These are phyloP conservation scores for Xestobium rufovillosum DNA, from an alignment of 2,888 invertebrate species.

Conservation along the genomic window DNA sequence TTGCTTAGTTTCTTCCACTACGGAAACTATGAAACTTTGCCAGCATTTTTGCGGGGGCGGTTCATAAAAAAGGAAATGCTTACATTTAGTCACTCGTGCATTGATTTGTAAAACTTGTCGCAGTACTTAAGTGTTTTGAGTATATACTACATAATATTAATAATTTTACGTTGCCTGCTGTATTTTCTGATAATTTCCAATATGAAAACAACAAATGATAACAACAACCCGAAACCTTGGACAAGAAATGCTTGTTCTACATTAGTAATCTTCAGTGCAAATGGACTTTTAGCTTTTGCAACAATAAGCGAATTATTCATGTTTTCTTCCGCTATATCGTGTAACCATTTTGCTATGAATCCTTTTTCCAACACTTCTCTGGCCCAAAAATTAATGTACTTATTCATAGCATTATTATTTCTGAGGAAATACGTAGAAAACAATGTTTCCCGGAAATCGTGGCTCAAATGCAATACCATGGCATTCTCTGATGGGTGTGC, in stretches of 20 bases:
- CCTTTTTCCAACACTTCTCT: conserved; percentile 18
- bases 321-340: conserved; percentile 9
- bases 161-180: too few species aligned
- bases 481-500: neutral
- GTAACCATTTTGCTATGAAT: conserved; percentile 19
- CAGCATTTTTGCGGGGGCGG: too few species aligned
- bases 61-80: too few species aligned
- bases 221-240: conserved; percentile 12
- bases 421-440: conserved; percentile 17
- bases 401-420: conserved; percentile 16
- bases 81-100: too few species aligned
- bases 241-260: conserved; percentile 18
- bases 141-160: too few species aligned
- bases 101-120: too few species aligned
- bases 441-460: conserved; percentile 4
- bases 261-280: conserved; percentile 9
- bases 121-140: too few species aligned
- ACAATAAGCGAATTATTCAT: conserved; percentile 3
- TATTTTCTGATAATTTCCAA: conserved; percentile 16
- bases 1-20: too few species aligned
- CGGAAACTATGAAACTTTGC: too few species aligned
- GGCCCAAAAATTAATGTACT: conserved; percentile 15
- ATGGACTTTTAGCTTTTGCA: too few species aligned
- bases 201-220: conserved; percentile 10
- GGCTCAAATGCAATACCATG: neutral